Conservation (phyloP, 2,888 invertebrate genomes). For the Apodemia hepburni region DNA sequence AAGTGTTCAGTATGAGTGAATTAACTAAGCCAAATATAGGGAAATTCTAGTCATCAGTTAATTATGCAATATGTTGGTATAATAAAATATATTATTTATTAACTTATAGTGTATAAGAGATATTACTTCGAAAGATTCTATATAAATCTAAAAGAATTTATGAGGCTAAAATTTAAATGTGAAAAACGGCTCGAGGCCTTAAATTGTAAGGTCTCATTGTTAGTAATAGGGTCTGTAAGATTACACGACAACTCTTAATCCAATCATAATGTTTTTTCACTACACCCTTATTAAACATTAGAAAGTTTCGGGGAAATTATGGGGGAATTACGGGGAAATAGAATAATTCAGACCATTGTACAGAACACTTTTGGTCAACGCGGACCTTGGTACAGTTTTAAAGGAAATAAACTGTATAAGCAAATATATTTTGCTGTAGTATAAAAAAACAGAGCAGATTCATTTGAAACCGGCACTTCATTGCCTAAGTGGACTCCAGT, state of each 20-base stretch:
- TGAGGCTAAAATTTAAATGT: not conserved
- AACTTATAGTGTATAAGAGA: not conserved
- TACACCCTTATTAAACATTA: no score
- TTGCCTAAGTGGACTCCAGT: no score
- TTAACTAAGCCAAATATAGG: not conserved
- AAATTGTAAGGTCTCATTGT: not conserved
- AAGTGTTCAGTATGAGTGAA: not conserved
- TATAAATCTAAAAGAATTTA: not conserved
- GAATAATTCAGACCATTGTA: not conserved
- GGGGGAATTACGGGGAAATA: no score
- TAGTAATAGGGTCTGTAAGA: not conserved
- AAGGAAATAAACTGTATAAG: no score
- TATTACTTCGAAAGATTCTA: not conserved
- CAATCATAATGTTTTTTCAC: no score
- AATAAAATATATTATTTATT: not conserved
- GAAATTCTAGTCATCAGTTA: not conserved
- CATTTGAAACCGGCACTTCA: no score
- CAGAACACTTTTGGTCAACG: no score
- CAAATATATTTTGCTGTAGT: no score
- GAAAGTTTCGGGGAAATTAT: no score
- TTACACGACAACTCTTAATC: not conserved
- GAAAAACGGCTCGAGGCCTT: not conserved
- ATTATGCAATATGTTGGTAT: no score
- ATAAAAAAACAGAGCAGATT: no score
- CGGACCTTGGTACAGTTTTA: no score